These are phyloP conservation scores for Octonoba sinensis DNA, from an alignment of 2,888 invertebrate genomes.

Conservation along the genomic window DNA sequence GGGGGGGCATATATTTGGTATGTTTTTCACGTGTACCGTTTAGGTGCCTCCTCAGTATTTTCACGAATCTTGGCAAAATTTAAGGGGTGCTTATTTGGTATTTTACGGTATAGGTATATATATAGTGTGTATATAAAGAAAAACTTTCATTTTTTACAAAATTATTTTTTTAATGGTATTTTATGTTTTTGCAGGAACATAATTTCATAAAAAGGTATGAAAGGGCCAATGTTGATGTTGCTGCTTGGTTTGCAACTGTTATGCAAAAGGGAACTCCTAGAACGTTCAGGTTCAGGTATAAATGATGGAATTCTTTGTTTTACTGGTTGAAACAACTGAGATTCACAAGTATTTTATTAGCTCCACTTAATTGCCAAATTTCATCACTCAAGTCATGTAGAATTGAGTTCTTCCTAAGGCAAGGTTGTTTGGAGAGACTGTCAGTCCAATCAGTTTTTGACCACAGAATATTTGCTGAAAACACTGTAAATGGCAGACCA, in stretches of 20 bases:
- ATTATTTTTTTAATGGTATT: background rate
- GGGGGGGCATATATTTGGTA: no score
- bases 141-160: background rate
- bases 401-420: conserved; percentile 43
- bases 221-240: conserved; percentile 77
- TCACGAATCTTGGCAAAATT: no score
- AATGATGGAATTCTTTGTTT: conserved; percentile 20
- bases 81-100: no score
- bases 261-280: conserved; percentile 55
- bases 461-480: no score
- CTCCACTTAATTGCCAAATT: conserved; percentile 54
- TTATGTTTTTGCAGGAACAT: conserved; percentile 76
- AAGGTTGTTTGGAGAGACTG: conserved; percentile 12
- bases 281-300: conserved; percentile 52
- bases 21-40: no score
- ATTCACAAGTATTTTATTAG: conserved; percentile 16
- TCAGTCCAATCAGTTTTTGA: background rate
- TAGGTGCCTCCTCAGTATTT: no score
- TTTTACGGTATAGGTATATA: no score
- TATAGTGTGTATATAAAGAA: no score
- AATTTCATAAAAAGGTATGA: conserved; percentile 88
- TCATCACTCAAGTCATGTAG: conserved; percentile 24
- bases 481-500: no score
- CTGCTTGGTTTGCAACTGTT: conserved; percentile 81
- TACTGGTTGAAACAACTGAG: background rate